Evolutionary conservation across 2,888 invertebrate genomes (phyloP).

Genomic region (Andrena dorsata): DNA sequence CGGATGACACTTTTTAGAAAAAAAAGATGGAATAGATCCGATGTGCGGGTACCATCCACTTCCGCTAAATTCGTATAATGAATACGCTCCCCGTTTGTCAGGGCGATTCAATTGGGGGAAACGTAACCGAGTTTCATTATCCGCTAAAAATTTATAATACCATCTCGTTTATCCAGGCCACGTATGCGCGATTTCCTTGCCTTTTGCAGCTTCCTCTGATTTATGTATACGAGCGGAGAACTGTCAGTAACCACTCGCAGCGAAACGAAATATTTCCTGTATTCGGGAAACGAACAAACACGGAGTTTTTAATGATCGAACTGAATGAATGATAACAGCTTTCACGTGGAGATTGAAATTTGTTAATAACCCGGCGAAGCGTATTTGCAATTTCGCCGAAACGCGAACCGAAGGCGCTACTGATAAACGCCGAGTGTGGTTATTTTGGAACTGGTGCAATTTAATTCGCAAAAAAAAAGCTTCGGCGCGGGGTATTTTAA

Average conservation of each 20-base stretch:
- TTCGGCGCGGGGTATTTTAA: neutral
- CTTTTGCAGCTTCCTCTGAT: neutral
- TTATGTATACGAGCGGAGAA: neutral
- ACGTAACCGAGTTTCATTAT: slow-evolving; percentile 8
- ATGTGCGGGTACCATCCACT: slow-evolving; percentile 15
- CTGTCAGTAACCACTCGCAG: neutral
- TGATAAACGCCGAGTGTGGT: neutral
- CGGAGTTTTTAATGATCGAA: slow-evolving; percentile 13
- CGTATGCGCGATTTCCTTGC: neutral
- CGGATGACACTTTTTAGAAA: slow-evolving; percentile 22
- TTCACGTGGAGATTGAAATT: neutral
- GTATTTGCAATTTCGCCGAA: slow-evolving; percentile 3
- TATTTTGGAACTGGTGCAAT: slow-evolving; percentile 26
- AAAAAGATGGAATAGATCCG: neutral
- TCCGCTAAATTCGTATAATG: neutral
- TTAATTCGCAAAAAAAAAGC: neutral
- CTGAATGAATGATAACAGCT: neutral
- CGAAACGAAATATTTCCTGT: neutral
- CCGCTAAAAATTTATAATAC: neutral
- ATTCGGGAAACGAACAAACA: neutral
- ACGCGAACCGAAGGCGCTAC: neutral
- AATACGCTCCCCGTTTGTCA: neutral
- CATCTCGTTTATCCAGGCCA: neutral
- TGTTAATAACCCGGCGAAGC: slow-evolving; percentile 19
- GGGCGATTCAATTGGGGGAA: neutral